Evolutionary conservation across 2,797 vertebrate genomes (phyloP).

Genomic region (Myotis daubentonii): DNA sequence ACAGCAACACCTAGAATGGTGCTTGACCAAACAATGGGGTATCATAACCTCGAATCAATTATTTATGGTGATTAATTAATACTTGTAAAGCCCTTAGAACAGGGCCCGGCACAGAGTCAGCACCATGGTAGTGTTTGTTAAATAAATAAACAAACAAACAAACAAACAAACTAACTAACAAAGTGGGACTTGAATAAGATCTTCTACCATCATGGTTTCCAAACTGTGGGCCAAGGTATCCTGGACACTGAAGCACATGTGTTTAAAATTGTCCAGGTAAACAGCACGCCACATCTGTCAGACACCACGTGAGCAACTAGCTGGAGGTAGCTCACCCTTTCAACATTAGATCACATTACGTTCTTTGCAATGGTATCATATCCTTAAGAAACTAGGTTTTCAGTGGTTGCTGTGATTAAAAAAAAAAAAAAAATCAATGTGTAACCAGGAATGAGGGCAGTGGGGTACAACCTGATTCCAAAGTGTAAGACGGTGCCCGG

Average conservation of each 20-base stretch:
- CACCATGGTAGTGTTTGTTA: not conserved
- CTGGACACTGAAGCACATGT: not conserved
- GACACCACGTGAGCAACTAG: not conserved
- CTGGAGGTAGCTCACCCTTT: not conserved
- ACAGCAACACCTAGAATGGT: not conserved
- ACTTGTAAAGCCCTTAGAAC: not conserved
- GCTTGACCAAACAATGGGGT: not conserved
- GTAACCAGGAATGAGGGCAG: not conserved
- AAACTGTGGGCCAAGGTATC: not conserved
- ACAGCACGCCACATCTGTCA: rapidly evolving
- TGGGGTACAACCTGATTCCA: not conserved
- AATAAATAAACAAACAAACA: not conserved
- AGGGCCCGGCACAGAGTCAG: not conserved
- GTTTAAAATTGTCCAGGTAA: not conserved
- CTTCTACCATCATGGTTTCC: not conserved
- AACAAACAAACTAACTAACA: not conserved
- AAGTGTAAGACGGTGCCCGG: not conserved
- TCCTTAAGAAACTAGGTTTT: not conserved
- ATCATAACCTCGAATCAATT: not conserved
- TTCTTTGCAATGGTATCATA: not conserved
- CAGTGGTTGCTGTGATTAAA: not conserved
- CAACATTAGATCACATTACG: not conserved
- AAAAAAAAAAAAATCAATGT: not conserved
- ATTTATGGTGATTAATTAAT: not conserved
- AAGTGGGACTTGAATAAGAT: not conserved